A percentile compares a stretch with the other conserved stretches of the same genome.
Evolutionary conservation across 2,888 invertebrate species (phyloP).

Genomic region (Drosophila paramelanica): DNA sequence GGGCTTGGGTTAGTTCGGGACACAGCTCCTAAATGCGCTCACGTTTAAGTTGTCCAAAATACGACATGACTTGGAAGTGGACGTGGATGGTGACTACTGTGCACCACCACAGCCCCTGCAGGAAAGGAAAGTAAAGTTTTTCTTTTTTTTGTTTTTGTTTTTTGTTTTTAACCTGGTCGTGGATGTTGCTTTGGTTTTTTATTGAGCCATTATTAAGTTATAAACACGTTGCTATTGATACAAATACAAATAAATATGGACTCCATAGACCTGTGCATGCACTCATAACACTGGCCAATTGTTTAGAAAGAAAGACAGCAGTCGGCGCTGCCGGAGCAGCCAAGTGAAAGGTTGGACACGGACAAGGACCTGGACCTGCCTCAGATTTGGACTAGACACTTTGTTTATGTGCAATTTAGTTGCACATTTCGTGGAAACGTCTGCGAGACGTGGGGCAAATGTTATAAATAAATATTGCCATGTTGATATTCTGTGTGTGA

Average conservation of each 20-base stretch:
- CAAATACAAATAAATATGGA: conserved; percentile 75
- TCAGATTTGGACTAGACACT: conserved; percentile 52
- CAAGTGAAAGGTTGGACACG: conserved; percentile 70
- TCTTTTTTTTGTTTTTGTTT: conserved; percentile 31
- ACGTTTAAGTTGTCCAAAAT: conserved; percentile 74
- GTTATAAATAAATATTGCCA: conserved; percentile 77
- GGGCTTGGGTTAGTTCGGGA: conserved; percentile 21
- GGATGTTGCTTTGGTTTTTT: conserved; percentile 63
- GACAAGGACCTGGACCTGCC: conserved; percentile 57
- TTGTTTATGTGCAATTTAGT: conserved; percentile 63
- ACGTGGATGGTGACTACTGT: conserved; percentile 57
- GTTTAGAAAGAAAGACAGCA: conserved; percentile 62
- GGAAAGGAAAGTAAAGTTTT: conserved; percentile 68
- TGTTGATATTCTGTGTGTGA: conserved; percentile 68
- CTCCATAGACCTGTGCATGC: conserved; percentile 12
- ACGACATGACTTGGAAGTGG: conserved; percentile 53
- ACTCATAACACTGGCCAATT: conserved; percentile 34
- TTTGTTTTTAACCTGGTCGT: conserved; percentile 29
- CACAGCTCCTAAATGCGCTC: conserved; percentile 65
- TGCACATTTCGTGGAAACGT: conserved; percentile 65
- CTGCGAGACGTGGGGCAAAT: conserved; percentile 27
- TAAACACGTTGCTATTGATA: conserved; percentile 79
- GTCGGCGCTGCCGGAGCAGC: conserved; percentile 18
- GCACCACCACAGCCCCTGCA: conserved; percentile 43
- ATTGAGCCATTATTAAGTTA: conserved; percentile 82